Conservation (phyloP, 2,888 invertebrate genomes). For the Limnephilus marmoratus region DNA sequence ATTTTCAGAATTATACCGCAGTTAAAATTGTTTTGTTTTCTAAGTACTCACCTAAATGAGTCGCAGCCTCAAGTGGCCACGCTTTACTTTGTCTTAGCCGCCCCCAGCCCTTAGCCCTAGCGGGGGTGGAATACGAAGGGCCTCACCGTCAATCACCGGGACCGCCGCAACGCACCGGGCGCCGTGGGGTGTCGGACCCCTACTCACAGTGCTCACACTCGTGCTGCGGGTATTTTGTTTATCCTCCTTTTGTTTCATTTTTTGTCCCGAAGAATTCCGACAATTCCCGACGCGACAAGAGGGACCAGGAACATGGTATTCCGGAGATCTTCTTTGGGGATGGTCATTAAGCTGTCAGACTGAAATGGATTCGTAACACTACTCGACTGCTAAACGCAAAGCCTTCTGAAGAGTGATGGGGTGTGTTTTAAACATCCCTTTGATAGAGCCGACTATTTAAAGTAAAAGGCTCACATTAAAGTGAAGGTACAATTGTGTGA, state of each 20-base stretch:
- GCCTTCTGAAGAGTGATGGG: neutral
- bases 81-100: neutral
- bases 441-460: neutral
- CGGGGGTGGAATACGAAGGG: neutral
- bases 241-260: neutral
- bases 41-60: neutral
- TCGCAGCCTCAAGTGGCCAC: neutral
- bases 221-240: neutral
- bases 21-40: neutral
- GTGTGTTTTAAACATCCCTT: constrained; percentile 2
- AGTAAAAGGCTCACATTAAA: neutral
- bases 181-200: neutral
- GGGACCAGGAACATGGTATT: neutral
- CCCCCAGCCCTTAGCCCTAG: neutral
- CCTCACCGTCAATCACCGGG: neutral
- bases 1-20: neutral
- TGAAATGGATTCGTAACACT: neutral
- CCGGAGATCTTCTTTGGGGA: neutral
- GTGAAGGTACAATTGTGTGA: neutral
- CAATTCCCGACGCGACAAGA: neutral
- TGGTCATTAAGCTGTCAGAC: neutral
- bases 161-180: neutral
- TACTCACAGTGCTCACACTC: neutral
- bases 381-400: neutral
- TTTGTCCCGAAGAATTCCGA: neutral